Evolutionary conservation across 2,888 invertebrate genomes (phyloP).

Genomic region (Pomacea canaliculata): DNA sequence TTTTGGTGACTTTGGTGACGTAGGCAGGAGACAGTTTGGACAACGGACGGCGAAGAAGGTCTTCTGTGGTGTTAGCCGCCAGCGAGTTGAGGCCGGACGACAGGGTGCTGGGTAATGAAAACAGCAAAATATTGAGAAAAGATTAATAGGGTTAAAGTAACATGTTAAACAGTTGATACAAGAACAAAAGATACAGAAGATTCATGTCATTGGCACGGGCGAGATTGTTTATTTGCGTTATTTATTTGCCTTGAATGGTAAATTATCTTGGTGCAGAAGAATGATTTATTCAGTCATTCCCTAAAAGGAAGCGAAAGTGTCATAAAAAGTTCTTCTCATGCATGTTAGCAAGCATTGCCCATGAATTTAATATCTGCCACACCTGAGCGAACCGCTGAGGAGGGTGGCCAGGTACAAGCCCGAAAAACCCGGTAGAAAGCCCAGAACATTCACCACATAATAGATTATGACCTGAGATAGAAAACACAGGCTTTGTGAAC

Average conservation of each 20-base stretch:
- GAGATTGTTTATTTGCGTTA: no score
- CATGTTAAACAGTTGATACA: no score
- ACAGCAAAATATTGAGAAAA: no score
- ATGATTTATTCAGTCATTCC: no score
- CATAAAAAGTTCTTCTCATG: no score
- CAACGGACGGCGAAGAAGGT: constrained; percentile 36
- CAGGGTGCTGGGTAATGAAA: constrained; percentile 37
- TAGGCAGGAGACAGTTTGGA: constrained; percentile 28
- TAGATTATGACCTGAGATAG: constrained; percentile 40
- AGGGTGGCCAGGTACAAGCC: constrained; percentile 46
- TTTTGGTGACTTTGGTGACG: constrained; percentile 41
- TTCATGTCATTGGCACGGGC: no score
- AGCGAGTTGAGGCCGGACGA: constrained; percentile 51
- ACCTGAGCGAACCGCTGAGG: constrained; percentile 41
- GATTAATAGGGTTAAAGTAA: no score
- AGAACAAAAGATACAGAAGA: no score
- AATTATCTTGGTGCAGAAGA: no score
- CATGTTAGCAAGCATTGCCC: no score
- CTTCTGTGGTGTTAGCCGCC: constrained; percentile 24
- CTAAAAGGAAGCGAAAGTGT: no score
- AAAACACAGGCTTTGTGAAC: background rate
- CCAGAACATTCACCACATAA: constrained; percentile 40
- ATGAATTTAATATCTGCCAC: background rate
- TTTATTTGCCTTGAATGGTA: no score
- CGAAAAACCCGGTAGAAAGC: constrained; percentile 40